Evolutionary conservation across 2,797 vertebrate genomes (phyloP).

Genomic region (Channa striata): DNA sequence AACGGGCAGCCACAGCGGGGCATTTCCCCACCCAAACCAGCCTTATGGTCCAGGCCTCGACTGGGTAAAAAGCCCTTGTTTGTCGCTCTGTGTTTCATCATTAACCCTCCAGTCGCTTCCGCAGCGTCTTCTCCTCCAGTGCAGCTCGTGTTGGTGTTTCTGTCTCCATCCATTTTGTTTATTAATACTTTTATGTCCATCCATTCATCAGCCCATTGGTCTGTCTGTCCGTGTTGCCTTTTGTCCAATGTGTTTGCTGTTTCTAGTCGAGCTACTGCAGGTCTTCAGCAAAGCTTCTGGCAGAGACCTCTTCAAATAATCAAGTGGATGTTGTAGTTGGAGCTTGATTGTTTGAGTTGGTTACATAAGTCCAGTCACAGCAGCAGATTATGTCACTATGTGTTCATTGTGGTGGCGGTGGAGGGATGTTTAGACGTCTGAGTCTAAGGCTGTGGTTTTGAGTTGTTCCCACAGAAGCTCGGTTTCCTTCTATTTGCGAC

Average conservation of each 20-base stretch:
- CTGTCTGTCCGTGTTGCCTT: constrained; percentile 40
- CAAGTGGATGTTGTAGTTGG: constrained; percentile 14
- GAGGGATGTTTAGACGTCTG: constrained; percentile 14
- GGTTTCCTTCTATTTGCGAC: background rate
- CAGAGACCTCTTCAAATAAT: constrained; percentile 51
- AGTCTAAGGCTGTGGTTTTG: constrained; percentile 4
- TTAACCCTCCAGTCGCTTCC: constrained; percentile 67
- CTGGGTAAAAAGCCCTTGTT: constrained; percentile 78
- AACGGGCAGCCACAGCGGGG: constrained; percentile 80
- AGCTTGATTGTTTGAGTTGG: constrained; percentile 57
- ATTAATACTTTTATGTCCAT: constrained; percentile 53
- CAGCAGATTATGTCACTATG: constrained; percentile 22
- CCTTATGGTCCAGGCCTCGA: constrained; percentile 74
- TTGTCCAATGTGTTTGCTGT: constrained; percentile 45
- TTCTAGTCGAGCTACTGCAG: constrained; percentile 63
- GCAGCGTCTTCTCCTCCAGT: constrained; percentile 38
- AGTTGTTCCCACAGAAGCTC: constrained; percentile 2
- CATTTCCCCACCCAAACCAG: constrained; percentile 73
- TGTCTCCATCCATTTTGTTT: constrained; percentile 51
- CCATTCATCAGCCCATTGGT: constrained; percentile 42
- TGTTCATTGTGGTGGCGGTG: constrained; percentile 28
- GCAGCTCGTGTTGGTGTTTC: constrained; percentile 59
- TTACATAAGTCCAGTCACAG: constrained; percentile 30
- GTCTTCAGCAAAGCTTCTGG: constrained; percentile 52
- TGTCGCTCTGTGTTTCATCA: constrained; percentile 65